Evolutionary conservation across 2,888 invertebrate species (phyloP), one percentile per base, ranked within the genome.

Genomic region (Balanococcus diminutus): DNA sequence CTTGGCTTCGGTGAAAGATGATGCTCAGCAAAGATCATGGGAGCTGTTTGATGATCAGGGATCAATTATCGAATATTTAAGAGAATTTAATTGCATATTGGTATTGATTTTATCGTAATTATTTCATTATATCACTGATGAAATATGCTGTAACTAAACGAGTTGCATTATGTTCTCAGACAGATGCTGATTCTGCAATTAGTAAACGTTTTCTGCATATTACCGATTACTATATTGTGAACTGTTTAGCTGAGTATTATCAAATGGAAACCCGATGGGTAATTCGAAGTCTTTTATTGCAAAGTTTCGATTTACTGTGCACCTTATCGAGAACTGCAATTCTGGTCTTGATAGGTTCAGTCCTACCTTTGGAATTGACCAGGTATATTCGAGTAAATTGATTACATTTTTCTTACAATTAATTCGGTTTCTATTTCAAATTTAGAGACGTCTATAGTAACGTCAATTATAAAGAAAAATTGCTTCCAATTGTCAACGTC

Each of bases 1-100:
- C 87, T 90, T 98, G 88, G 95, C 95, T 1, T 95, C 94, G 87
- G 96, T 97, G 88, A 97, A 97, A 88, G 96, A 98, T 89, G 98
- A 98, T 90, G 96, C 97, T 0, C 98, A 98, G 89, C 98, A 98
- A 89, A 92, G 98, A 86, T 97, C 96, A 88, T 98, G 98, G 98
- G 96, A 96, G 90, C 91, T 98, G 39, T 96, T 98, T 89, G 98
- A 98, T 89, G 98, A 98, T 90, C 97, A 98, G 88, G 93, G 93
- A 87, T 94, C 95, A 88, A 98, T 98, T 89, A 93, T 94, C 87
- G 95, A 96, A 87, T 95, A 96, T 90, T 92, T 98, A 86, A 92
- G 93, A 86, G 95, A 96, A 90, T 91, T 96, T 31, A 95, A 95
- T 82, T 95, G 95, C 87, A 96, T 96, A 89, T 91, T 96, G 92